Percentiles rank a stretch among this genome's conserved stretches.
Conservation (phyloP, 2,888 invertebrate species). For the Thalpophila matura region DNA sequence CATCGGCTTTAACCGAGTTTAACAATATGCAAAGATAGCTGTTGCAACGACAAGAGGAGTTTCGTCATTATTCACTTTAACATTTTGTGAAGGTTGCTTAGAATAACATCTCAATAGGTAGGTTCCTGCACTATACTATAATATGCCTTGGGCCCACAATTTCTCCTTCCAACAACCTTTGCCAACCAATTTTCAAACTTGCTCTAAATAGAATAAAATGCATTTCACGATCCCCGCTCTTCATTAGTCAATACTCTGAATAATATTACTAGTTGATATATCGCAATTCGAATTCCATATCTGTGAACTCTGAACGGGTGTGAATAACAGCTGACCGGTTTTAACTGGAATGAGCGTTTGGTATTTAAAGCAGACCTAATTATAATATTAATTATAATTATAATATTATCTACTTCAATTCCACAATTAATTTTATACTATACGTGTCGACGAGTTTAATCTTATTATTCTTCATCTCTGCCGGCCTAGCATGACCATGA, state of each 20-base stretch:
- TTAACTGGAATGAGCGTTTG: slow-evolving; percentile 40
- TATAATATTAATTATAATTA: slow-evolving; percentile 43
- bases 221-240: background rate
- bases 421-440: background rate
- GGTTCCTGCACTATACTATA: background rate
- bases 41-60: slow-evolving; percentile 24
- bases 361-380: slow-evolving; percentile 35
- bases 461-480: background rate
- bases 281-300: slow-evolving; percentile 61
- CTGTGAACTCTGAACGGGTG: slow-evolving; percentile 53
- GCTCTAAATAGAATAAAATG: background rate
- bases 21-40: slow-evolving; percentile 15
- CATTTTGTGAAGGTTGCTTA: slow-evolving; percentile 21
- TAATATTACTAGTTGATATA: slow-evolving; percentile 33
- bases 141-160: background rate
- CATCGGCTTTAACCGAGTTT: slow-evolving; percentile 13
- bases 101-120: background rate
- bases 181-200: slow-evolving; percentile 25
- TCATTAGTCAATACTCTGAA: slow-evolving; percentile 28
- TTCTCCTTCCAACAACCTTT: background rate
- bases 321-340: slow-evolving; percentile 45
- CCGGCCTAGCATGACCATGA: no score
- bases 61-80: slow-evolving; percentile 37
- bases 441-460: background rate
- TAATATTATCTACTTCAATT: slow-evolving; percentile 25